A percentile compares a stretch with the other conserved stretches of the same genome.
Evolutionary conservation across 2,888 invertebrate species (phyloP).

Genomic region (Drosophila neoperkinsi): DNA sequence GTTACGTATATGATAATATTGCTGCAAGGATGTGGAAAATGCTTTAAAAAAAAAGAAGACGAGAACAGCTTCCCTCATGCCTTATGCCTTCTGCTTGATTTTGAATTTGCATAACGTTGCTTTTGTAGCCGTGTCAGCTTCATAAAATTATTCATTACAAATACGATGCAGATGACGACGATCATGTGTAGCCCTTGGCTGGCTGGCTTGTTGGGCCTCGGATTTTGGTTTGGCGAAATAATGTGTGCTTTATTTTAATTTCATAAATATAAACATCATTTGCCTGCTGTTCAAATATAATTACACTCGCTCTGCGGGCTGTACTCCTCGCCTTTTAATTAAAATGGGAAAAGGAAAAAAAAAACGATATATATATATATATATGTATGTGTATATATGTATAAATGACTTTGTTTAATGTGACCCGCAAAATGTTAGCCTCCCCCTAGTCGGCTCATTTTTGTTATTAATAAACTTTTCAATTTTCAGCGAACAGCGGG

Average conservation of each 20-base stretch:
- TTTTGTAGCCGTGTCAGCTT: conserved; percentile 30
- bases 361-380: conserved; percentile 6
- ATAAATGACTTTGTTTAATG: conserved; percentile 53
- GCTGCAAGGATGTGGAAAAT: conserved; percentile 32
- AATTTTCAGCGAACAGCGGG: conserved; percentile 63
- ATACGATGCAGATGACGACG: conserved; percentile 41
- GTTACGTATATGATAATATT: conserved; percentile 39
- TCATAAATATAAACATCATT: conserved; percentile 79
- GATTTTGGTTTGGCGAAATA: conserved; percentile 11
- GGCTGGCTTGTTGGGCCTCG: conserved; percentile 5
- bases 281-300: conserved; percentile 72
- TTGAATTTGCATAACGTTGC: conserved; percentile 74
- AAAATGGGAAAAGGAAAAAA: conserved; percentile 50
- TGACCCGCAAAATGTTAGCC: conserved; percentile 18
- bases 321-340: conserved; percentile 61
- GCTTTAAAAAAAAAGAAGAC: conserved; percentile 1
- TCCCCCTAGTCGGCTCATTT: conserved; percentile 20
- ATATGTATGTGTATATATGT: conserved; percentile 8
- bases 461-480: conserved; percentile 79
- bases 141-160: conserved; percentile 36
- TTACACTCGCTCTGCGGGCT: conserved; percentile 54
- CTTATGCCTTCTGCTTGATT: conserved; percentile 58
- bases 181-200: conserved; percentile 14
- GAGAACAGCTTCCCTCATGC: conserved; percentile 39
- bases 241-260: conserved; percentile 66